phyloP scores from a whole-genome alignment of 2,113 vertebrate genomes.

The Odocoileus virginianus region DNA sequence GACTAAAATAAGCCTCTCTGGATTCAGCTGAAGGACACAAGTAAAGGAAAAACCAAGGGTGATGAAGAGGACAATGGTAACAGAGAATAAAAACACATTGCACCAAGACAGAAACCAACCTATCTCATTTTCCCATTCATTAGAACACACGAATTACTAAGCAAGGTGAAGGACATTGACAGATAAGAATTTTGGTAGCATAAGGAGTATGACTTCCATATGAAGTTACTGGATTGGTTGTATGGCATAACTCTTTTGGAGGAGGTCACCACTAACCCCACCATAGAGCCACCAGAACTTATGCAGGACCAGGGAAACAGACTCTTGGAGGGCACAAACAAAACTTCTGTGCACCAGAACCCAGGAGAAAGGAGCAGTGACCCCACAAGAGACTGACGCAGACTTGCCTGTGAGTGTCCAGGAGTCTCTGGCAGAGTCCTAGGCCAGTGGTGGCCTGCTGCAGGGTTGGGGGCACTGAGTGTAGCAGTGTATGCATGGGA shows the following conservation, averaged over 20 bases:
- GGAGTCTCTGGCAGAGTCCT: neutral
- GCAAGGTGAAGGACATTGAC: slow-evolving; percentile 25
- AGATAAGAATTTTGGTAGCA: slow-evolving; percentile 47
- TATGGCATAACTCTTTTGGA: neutral
- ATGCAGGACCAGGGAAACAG: neutral
- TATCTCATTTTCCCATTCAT: slow-evolving; percentile 2
- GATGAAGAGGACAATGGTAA: neutral
- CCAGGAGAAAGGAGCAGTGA: neutral
- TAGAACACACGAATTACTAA: slow-evolving; percentile 42
- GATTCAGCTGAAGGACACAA: neutral
- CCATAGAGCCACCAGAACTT: neutral
- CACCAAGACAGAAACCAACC: neutral
- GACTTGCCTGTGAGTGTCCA: neutral
- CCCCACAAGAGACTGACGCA: neutral
- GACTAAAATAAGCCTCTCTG: neutral
- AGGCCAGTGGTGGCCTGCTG: neutral
- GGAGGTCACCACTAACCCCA: neutral
- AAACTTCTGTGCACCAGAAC: neutral
- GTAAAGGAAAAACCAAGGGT: neutral
- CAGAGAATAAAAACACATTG: neutral
- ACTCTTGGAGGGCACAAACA: neutral
- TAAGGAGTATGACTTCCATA: slow-evolving; percentile 14
- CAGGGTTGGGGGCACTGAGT: neutral
- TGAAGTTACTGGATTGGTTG: slow-evolving; percentile 33
- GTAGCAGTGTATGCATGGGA: neutral